These are phyloP conservation scores for Brenthis daphne DNA, from an alignment of 2,888 invertebrate genomes.

Conservation along the genomic window DNA sequence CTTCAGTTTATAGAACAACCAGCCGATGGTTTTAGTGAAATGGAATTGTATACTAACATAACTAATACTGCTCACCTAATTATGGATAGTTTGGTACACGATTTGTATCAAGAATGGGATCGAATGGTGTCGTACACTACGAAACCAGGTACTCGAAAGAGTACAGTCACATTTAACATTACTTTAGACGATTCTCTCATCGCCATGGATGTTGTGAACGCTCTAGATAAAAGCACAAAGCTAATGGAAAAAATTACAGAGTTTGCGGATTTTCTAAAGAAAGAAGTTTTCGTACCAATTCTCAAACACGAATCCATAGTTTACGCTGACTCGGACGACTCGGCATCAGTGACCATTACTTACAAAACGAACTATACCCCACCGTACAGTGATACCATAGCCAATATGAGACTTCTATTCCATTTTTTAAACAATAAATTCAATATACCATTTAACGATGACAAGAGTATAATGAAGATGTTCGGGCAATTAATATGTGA, in stretches of 20 bases:
- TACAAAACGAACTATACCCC: constrained; percentile 69
- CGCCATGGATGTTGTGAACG: constrained; percentile 62
- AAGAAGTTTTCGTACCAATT: constrained; percentile 82
- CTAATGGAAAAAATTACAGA: constrained; percentile 73
- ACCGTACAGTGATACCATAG: constrained; percentile 78
- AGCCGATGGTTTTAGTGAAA: constrained; percentile 71
- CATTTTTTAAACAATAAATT: constrained; percentile 82
- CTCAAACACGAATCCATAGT: constrained; percentile 76
- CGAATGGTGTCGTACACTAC: constrained; percentile 70
- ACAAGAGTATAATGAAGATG: constrained; percentile 76
- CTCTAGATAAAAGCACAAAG: constrained; percentile 68
- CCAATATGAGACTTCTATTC: constrained; percentile 81
- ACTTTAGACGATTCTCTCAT: constrained; percentile 54
- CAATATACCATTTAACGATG: constrained; percentile 65
- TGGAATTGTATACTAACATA: constrained; percentile 78
- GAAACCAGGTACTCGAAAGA: constrained; percentile 52
- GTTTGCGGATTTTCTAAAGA: constrained; percentile 82
- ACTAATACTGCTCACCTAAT: constrained; percentile 69
- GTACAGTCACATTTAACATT: constrained; percentile 61
- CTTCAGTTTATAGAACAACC: constrained; percentile 70
- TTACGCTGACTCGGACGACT: constrained; percentile 60
- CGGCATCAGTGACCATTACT: constrained; percentile 60
- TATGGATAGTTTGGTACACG: constrained; percentile 69
- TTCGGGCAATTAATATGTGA: constrained; percentile 80
- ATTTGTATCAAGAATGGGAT: constrained; percentile 75